Evolutionary conservation across 2,113 vertebrate genomes (phyloP).

Genomic region (Morone chrysops): DNA sequence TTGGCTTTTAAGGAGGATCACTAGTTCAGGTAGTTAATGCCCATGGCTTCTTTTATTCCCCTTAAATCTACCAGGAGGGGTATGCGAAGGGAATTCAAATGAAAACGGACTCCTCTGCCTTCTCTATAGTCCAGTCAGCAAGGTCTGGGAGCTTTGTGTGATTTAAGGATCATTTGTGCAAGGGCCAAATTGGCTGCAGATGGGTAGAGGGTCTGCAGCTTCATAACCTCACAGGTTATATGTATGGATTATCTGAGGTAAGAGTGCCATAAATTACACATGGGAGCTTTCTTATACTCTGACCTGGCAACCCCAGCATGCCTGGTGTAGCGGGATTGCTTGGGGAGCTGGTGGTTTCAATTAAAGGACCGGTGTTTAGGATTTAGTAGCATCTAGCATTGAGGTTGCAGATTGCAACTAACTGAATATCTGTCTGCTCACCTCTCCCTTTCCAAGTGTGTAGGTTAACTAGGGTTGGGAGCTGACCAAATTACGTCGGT

Average conservation of each 20-base stretch:
- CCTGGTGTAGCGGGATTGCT: constrained; percentile 60
- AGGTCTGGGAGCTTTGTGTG: constrained; percentile 59
- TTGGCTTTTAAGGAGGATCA: constrained; percentile 59
- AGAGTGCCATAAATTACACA: constrained; percentile 67
- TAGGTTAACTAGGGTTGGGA: too few species aligned
- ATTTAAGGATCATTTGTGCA: constrained; percentile 73
- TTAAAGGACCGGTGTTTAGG: constrained; percentile 4
- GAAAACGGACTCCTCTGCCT: constrained; percentile 60
- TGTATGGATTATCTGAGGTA: constrained; percentile 74
- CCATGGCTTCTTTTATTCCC: constrained; percentile 5
- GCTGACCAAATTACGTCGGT: too few species aligned
- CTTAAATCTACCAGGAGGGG: constrained; percentile 60
- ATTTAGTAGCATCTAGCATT: too few species aligned
- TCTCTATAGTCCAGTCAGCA: constrained; percentile 60
- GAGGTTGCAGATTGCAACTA: too few species aligned
- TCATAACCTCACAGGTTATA: constrained; percentile 67
- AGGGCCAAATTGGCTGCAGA: constrained; percentile 76
- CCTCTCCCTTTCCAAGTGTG: too few species aligned
- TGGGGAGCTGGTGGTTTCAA: constrained; percentile 64
- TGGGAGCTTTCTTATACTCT: constrained; percentile 63
- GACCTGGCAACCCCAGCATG: constrained; percentile 60
- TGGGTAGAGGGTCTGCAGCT: constrained; percentile 62
- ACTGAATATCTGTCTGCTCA: too few species aligned
- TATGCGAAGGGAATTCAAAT: constrained; percentile 74
- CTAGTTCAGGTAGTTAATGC: constrained; percentile 75